phyloP scores from a whole-genome alignment of 2,888 invertebrate species.

The Sphaerophoria taeniata region DNA sequence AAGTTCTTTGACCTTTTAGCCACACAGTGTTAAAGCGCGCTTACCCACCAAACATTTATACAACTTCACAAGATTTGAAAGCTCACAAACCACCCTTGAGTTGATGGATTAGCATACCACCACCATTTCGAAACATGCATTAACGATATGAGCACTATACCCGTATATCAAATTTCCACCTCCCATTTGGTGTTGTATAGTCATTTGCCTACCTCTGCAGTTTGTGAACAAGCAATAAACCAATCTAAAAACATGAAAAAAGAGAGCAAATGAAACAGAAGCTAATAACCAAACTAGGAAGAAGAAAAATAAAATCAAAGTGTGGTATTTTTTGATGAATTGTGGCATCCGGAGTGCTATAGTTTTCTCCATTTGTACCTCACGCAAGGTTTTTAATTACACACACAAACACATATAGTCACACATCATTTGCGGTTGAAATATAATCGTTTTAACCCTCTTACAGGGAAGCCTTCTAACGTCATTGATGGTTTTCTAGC shows the following conservation, averaged over 20 bases:
- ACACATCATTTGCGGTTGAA: slow-evolving; percentile 20
- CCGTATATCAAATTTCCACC: slow-evolving; percentile 43
- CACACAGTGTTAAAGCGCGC: not conserved
- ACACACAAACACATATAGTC: no score
- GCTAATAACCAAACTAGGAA: no score
- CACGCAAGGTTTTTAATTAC: slow-evolving; percentile 64
- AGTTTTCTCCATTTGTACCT: slow-evolving; percentile 30
- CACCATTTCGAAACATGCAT: slow-evolving; percentile 7
- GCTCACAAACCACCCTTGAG: slow-evolving; percentile 42
- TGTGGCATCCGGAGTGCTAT: slow-evolving; percentile 37
- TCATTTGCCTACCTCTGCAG: slow-evolving; percentile 53
- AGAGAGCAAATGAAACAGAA: slow-evolving; percentile 14
- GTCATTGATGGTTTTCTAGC: not conserved
- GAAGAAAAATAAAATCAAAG: slow-evolving; percentile 36
- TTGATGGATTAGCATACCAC: slow-evolving; percentile 47
- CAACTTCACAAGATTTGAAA: slow-evolving; percentile 36
- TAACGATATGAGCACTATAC: not conserved
- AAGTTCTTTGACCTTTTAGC: slow-evolving; percentile 40
- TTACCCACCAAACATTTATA: not conserved
- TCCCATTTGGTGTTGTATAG: slow-evolving; percentile 16
- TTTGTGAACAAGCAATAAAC: slow-evolving; percentile 31
- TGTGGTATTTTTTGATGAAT: slow-evolving; percentile 42
- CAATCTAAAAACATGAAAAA: not conserved
- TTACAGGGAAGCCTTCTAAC: slow-evolving; percentile 26
- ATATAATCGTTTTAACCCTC: slow-evolving; percentile 41